A percentile compares a stretch with the other conserved stretches of the same genome.
phyloP scores from a whole-genome alignment of 2,888 invertebrate genomes.

The Ellobium chinense region DNA sequence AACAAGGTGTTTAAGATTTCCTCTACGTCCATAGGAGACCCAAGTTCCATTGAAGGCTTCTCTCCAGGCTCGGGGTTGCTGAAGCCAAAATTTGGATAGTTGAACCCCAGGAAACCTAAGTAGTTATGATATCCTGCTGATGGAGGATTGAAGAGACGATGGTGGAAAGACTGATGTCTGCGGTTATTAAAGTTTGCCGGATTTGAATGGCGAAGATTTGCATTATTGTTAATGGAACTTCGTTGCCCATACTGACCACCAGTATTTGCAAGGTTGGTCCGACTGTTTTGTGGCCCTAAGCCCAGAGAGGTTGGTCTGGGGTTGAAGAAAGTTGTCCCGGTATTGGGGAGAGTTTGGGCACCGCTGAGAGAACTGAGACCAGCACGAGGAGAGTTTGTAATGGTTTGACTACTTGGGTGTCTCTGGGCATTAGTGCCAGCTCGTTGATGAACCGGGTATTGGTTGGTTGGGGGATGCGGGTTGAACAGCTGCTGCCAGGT shows the following conservation, averaged over 20 bases:
- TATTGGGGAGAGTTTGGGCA: not conserved
- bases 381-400: no score
- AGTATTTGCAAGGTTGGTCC: not conserved
- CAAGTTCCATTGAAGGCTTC: not conserved
- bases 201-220: not conserved
- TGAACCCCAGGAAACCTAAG: not conserved
- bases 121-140: not conserved
- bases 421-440: not conserved
- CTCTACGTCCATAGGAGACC: constrained; percentile 12
- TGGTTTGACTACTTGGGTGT: not conserved
- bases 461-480: not conserved
- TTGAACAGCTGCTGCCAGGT: not conserved
- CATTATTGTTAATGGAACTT: not conserved
- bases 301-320: not conserved
- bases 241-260: not conserved
- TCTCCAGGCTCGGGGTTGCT: not conserved
- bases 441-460: not conserved
- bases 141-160: not conserved
- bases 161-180: not conserved
- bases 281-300: not conserved
- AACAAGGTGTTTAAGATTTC: not conserved
- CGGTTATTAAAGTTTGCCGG: not conserved
- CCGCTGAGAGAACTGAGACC: not conserved
- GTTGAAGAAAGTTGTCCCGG: not conserved
- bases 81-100: not conserved